Conservation (phyloP, 2,797 vertebrate species). For the Hephaestus fuliginosus region DNA sequence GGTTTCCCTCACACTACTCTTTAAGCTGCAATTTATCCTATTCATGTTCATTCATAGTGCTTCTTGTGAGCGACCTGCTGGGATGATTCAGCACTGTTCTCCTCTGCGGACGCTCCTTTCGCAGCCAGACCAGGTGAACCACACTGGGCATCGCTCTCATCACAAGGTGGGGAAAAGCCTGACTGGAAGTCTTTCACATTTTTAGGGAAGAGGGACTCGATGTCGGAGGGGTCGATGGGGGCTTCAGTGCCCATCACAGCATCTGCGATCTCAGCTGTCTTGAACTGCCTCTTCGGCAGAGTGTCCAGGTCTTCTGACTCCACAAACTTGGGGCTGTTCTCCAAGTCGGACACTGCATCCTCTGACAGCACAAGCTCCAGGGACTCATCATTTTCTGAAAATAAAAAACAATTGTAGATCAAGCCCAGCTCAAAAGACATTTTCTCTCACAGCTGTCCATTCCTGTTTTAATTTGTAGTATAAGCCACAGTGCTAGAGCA, state of each 20-base stretch:
- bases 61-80: conserved; percentile 65
- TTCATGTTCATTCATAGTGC: neutral
- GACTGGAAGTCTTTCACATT: conserved; percentile 76
- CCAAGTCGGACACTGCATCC: conserved; percentile 57
- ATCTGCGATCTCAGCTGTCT: conserved; percentile 90
- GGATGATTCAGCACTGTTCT: conserved; percentile 43
- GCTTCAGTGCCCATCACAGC: conserved; percentile 86
- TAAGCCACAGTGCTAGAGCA: neutral
- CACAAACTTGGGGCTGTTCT: conserved; percentile 77
- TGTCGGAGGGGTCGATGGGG: conserved; percentile 74
- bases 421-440: rapidly evolving
- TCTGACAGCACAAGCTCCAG: conserved; percentile 62
- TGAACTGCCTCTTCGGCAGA: conserved; percentile 82
- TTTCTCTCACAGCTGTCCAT: neutral
- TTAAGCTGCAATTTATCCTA: neutral
- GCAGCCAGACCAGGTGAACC: conserved; percentile 16
- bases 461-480: neutral
- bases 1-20: neutral
- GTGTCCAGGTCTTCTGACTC: conserved; percentile 72
- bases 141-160: conserved; percentile 65
- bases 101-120: conserved; percentile 24
- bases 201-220: conserved; percentile 88
- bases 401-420: neutral
- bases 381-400: conserved; percentile 65
- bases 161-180: conserved; percentile 78